These are phyloP conservation scores for Catamblyrhynchus diadema DNA, from an alignment of 2,797 vertebrate genomes.

Conservation along the genomic window DNA sequence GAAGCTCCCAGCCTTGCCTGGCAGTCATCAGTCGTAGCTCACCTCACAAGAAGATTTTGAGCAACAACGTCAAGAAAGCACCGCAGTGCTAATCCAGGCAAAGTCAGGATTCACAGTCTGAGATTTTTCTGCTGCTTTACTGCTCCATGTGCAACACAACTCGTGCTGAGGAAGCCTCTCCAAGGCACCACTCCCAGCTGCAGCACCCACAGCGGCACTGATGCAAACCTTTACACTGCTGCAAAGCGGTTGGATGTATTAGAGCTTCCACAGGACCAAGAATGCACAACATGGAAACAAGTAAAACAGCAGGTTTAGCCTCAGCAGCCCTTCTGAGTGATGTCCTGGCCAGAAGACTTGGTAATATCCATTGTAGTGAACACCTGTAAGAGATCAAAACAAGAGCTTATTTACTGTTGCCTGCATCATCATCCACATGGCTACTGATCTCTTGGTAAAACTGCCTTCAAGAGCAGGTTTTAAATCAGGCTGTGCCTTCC, in stretches of 20 bases:
- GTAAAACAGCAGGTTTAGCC: conserved; percentile 91
- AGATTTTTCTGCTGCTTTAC: conserved; percentile 82
- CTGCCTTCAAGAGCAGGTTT: background rate
- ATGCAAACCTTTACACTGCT: background rate
- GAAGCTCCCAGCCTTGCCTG: conserved; percentile 57
- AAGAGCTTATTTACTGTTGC: background rate
- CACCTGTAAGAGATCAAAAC: conserved; percentile 72
- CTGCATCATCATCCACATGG: background rate
- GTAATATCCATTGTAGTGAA: conserved; percentile 92
- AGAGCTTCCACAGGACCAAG: conserved; percentile 9
- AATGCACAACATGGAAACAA: conserved; percentile 69
- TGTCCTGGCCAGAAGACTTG: conserved; percentile 87
- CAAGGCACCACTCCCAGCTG: background rate
- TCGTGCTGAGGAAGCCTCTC: background rate
- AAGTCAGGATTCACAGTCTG: conserved; percentile 39
- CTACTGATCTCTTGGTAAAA: background rate
- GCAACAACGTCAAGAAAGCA: conserved; percentile 85
- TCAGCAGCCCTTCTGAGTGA: conserved; percentile 91
- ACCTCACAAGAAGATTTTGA: conserved; percentile 78
- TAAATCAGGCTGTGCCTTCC: background rate
- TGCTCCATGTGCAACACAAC: conserved; percentile 60
- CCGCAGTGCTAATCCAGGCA: conserved; percentile 68
- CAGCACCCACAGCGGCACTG: background rate
- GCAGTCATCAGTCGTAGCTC: conserved; percentile 81
- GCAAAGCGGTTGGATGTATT: conserved; percentile 9